Evolutionary conservation across 2,113 vertebrate genomes (phyloP), one percentile per base, ranked within the genome.

Genomic region (Castor canadensis): DNA sequence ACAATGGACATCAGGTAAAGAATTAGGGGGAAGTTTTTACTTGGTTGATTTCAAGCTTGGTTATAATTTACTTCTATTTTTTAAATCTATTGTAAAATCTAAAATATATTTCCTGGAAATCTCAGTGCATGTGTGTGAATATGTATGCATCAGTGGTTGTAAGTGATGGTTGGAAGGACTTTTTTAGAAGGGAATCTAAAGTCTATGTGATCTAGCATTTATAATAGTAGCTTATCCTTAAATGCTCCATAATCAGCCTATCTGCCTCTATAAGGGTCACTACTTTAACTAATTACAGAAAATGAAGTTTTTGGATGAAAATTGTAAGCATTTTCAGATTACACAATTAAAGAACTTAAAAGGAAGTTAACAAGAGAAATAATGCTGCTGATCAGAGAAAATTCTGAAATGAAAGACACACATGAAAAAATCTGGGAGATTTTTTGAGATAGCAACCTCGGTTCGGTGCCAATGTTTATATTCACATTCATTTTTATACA

Each of bases 1-100:
- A 87, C 87, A 89, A 90, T 89, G 69, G 13, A 87, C 22, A 56
- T 45, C 40, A 95, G 45, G 26, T 81, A 47, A 96, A 83, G 30
- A 96, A 80, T 71, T 91, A 86, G n/a, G 38, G 8, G 17, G 35
- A 56, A 32, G 49, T 86, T 91, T 96, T 52, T 32, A 81, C 13
- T 94, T 95, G 54, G 89, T 66, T 94, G 87, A 84, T 92, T 94
- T 62, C 26, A 87, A 93, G 64, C 79, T 92, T 95, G 40, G 56
- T 77, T 95, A 20, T 91, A 82, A 93, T 69, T 80, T 94, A 24
- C 56, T 84, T 35, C 47, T 86, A 71, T 93, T 86, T 56, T 93
- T 71, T 71, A 95, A 96, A 69, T 64, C 9, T 54, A 8, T 64
- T 92, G 5, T 89, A 64, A 97, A 75, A 91, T 80, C n/a, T 7